phyloP scores from a whole-genome alignment of 2,888 invertebrate species.

The Pristionchus arcanus region DNA sequence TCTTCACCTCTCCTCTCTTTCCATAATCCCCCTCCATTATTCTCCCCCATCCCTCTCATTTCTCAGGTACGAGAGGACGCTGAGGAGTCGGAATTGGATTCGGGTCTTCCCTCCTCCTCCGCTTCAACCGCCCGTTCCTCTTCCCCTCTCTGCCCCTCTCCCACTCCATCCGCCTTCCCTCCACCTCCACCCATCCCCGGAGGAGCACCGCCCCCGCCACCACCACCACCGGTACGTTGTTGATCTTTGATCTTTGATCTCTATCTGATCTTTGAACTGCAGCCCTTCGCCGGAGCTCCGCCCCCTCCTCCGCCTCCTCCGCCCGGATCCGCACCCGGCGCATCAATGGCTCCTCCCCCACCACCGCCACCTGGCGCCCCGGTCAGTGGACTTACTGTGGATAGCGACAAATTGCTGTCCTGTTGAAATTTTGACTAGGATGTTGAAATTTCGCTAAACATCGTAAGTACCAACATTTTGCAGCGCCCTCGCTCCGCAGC shows the following conservation, averaged over 20 bases:
- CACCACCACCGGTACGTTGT: constrained; percentile 25
- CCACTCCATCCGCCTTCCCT: background rate
- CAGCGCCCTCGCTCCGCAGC: constrained; percentile 15
- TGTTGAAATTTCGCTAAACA: background rate
- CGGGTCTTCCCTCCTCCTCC: constrained; percentile 52
- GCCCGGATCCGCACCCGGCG: background rate
- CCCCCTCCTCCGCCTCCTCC: constrained; percentile 44
- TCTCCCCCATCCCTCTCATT: background rate
- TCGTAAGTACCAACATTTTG: background rate
- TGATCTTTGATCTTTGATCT: background rate
- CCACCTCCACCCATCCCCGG: background rate
- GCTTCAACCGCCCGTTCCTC: constrained; percentile 51
- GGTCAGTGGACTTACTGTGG: constrained; percentile 25
- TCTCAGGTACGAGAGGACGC: constrained; percentile 11
- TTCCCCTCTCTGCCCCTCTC: constrained; percentile 52
- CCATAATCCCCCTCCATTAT: background rate
- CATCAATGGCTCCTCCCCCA: constrained; percentile 37
- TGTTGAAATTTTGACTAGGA: background rate
- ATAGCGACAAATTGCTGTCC: background rate
- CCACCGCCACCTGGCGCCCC: constrained; percentile 15
- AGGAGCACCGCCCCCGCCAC: background rate
- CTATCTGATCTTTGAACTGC: background rate
- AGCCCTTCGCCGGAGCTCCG: background rate
- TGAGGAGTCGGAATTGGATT: constrained; percentile 33
- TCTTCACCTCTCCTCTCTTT: background rate